Evolutionary conservation across 2,888 invertebrate genomes (phyloP).

Genomic region (Auanema sp.): DNA sequence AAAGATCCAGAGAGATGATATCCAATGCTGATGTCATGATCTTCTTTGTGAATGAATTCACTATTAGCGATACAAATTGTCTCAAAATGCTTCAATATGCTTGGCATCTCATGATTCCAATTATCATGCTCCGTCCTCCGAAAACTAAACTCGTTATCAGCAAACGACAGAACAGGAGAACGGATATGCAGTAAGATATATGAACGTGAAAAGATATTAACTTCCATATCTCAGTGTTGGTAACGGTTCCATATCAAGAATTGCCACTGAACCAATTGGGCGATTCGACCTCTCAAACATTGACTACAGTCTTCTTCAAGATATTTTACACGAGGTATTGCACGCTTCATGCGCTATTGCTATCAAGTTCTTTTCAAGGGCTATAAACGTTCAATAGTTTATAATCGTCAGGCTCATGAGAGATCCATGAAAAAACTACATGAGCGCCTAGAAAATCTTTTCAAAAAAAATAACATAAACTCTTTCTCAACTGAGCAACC

Average conservation of each 20-base stretch:
- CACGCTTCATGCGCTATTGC: background rate
- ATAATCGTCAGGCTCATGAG: constrained; percentile 41
- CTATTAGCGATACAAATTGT: constrained; percentile 45
- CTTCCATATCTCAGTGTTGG: constrained; percentile 6
- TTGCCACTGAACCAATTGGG: constrained; percentile 8
- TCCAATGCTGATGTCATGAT: constrained; percentile 35
- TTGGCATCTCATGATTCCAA: constrained; percentile 49
- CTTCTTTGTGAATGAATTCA: constrained; percentile 53
- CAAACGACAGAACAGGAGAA: constrained; percentile 21
- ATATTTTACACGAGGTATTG: constrained; percentile 42
- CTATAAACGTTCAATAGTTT: constrained; percentile 43
- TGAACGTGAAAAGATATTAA: background rate
- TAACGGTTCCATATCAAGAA: constrained; percentile 27
- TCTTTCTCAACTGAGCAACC: constrained; percentile 22
- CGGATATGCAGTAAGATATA: constrained; percentile 12
- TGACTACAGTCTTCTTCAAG: constrained; percentile 48
- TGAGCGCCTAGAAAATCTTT: constrained; percentile 22
- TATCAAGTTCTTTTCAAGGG: constrained; percentile 23
- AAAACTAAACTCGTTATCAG: constrained; percentile 47
- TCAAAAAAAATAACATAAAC: constrained; percentile 5
- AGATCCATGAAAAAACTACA: constrained; percentile 35
- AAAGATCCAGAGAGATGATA: constrained; percentile 15
- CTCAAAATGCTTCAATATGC: constrained; percentile 47
- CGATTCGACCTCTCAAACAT: constrained; percentile 5
- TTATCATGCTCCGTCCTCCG: constrained; percentile 50